A percentile compares a stretch with the other conserved stretches of the same genome.
Evolutionary conservation across 2,888 invertebrate species (phyloP).

Genomic region (Encarsia formosa): DNA sequence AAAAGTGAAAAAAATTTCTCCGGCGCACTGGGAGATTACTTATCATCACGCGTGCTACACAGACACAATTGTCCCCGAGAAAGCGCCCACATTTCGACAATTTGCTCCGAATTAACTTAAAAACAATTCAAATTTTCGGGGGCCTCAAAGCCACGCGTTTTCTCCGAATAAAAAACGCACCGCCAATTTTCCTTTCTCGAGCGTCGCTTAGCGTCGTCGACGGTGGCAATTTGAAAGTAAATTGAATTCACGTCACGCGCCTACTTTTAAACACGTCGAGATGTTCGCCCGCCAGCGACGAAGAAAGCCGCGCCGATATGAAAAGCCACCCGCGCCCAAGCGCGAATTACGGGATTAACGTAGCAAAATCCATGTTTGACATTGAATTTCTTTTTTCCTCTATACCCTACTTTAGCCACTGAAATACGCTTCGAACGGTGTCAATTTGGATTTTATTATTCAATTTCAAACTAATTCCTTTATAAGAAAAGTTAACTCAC

Average conservation of each 20-base stretch:
- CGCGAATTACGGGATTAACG: constrained; percentile 13
- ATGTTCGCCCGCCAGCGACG: background rate
- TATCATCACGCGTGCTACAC: too few relatives aligned
- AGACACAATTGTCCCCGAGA: too few relatives aligned
- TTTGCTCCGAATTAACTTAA: too few relatives aligned
- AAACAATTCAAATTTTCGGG: constrained; percentile 16
- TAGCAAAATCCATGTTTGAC: constrained; percentile 7
- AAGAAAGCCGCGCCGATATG: background rate
- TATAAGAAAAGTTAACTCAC: too few relatives aligned
- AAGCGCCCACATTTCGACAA: too few relatives aligned
- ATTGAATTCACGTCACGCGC: constrained; percentile 23
- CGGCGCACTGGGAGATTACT: too few relatives aligned
- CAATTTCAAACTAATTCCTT: too few relatives aligned
- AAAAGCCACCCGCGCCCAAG: too few relatives aligned
- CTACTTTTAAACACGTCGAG: constrained; percentile 3
- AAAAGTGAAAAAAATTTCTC: too few relatives aligned
- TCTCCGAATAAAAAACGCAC: constrained; percentile 21
- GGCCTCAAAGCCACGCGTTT: constrained; percentile 19
- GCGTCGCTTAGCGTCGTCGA: constrained; percentile 12
- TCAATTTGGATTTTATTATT: too few relatives aligned
- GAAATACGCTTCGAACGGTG: too few relatives aligned
- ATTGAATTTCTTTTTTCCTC: background rate
- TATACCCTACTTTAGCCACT: too few relatives aligned
- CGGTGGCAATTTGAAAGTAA: constrained; percentile 21
- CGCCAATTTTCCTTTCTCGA: constrained; percentile 10